Base-by-base conservation (phyloP, 2,113 vertebrate genomes). In the Cisticola juncidis region DNA sequence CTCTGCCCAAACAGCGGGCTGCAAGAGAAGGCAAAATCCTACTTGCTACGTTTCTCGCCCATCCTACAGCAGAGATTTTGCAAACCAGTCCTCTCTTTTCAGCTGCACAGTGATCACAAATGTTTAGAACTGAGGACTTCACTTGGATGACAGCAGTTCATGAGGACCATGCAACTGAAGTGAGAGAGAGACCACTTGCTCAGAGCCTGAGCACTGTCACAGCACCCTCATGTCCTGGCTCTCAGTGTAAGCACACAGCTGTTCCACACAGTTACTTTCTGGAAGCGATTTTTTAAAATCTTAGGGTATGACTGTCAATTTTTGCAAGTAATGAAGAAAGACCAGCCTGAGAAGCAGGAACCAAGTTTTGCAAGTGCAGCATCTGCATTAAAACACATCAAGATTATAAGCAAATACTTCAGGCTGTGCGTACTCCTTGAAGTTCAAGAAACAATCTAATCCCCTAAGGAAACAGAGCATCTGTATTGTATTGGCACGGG, bases 1-100 rank as follows among this genome's bases (percentile, higher is more conserved):
- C 42, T 88, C 79, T 83, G 71, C 42, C 29, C 0, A 0, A 74
- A 23, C n/a, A 48, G 35, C 0, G 0, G 10, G 28, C 38, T 62
- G 51, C 58, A 69, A 42, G 53, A 65, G 42, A 77, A 77, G 36
- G 50, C n/a, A 69, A 80, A 90, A 61, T 22, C 28, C 90, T 64
- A 9, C 45, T 65, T 48, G 51, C 16, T 48, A 56, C 12, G 23
- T 40, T 51, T 84, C 44, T 73, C 3, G 0, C 10, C 47, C 45
- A 25, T 47, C 22, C 38, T 47, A 9, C 45, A 62, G 22, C 5
- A 50, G 8, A 44, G 31, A 31, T 40, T 58, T 45, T 74, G 44
- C 28, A 90, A 83, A 81, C 5, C 2, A 2, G 18, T 42, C 24
- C 0, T 1, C 35, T 69, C 35, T 64, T 42, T 58, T 45, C 64